Conservation (phyloP, 2,113 vertebrate species). For the Craseonycteris thonglongyai region DNA sequence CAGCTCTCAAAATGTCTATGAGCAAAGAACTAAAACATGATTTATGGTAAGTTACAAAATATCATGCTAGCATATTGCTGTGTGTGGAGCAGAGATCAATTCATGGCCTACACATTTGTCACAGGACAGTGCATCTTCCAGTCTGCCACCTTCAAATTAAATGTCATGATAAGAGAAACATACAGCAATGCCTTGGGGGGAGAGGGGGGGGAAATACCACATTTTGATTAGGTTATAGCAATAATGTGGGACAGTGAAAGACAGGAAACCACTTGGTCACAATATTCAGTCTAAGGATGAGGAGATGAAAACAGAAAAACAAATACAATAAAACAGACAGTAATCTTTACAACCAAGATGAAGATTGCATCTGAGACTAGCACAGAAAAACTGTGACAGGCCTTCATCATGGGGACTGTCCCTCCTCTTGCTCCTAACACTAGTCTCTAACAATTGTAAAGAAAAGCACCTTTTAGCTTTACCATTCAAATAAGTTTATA, state of each 20-base stretch:
- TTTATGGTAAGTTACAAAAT: conserved; percentile 49
- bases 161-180: conserved; percentile 65
- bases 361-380: not conserved
- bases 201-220: conserved; percentile 15
- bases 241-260: not conserved
- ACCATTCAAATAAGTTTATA: not conserved
- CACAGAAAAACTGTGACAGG: not conserved
- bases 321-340: not conserved
- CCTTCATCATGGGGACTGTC: not conserved
- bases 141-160: conserved; percentile 65
- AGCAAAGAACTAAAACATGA: conserved; percentile 54
- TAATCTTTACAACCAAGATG: not conserved
- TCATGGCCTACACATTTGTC: conserved; percentile 56
- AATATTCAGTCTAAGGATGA: not conserved
- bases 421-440: not conserved
- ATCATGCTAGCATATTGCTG: conserved; percentile 11
- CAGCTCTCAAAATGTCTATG: conserved; percentile 32
- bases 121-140: conserved; percentile 50
- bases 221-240: conserved; percentile 45
- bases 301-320: not conserved
- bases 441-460: not conserved
- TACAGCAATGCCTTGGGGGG: not conserved
- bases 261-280: not conserved
- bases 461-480: not conserved
- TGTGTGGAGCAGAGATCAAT: conserved; percentile 54